phyloP scores from a whole-genome alignment of 2,888 invertebrate species.

The Acanthosoma haemorrhoidale region DNA sequence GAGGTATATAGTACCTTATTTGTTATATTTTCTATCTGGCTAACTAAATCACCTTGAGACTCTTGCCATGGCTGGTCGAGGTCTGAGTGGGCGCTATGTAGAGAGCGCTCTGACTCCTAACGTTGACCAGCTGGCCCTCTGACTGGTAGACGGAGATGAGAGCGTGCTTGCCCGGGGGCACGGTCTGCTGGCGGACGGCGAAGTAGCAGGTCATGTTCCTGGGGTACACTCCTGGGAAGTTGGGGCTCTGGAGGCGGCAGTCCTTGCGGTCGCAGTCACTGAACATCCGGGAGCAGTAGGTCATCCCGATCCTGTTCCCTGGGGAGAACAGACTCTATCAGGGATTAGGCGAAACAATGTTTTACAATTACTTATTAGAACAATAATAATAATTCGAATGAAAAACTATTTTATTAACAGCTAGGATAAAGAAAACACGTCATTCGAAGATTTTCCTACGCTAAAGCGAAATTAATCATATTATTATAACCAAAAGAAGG shows the following conservation, averaged over 20 bases:
- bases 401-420: too few relatives aligned
- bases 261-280: conserved; percentile 86
- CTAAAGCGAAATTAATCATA: too few relatives aligned
- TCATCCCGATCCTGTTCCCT: conserved; percentile 84
- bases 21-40: conserved; percentile 46
- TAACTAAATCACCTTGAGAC: conserved; percentile 47
- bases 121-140: conserved; percentile 77
- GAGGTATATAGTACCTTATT: too few relatives aligned
- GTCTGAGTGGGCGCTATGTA: conserved; percentile 54
- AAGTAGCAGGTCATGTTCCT: conserved; percentile 92
- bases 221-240: conserved; percentile 89
- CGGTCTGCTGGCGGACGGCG: conserved; percentile 76
- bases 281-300: conserved; percentile 87
- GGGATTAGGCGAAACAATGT: too few relatives aligned
- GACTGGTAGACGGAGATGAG: conserved; percentile 79
- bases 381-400: too few relatives aligned
- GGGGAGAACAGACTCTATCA: conserved; percentile 59
- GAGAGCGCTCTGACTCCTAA: conserved; percentile 68
- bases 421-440: too few relatives aligned
- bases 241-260: conserved; percentile 85
- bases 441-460: too few relatives aligned
- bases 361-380: too few relatives aligned
- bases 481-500: too few relatives aligned
- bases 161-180: conserved; percentile 81
- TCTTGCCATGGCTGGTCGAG: conserved; percentile 51